Percentiles rank a stretch among this genome's conserved stretches.
phyloP scores from a whole-genome alignment of 2,888 invertebrate genomes.

The Agrochola circellaris region DNA sequence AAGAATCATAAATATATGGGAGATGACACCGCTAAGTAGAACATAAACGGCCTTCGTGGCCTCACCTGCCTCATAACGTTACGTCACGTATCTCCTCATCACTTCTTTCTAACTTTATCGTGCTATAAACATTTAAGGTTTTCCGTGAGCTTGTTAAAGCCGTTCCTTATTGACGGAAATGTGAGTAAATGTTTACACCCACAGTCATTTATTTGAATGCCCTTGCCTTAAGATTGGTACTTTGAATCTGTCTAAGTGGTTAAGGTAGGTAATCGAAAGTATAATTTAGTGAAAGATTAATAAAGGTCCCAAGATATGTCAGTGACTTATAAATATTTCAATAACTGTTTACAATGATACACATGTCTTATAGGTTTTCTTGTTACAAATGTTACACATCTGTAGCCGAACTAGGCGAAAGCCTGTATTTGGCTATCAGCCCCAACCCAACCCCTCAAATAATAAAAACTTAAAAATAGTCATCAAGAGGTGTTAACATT shows the following conservation, averaged over 20 bases:
- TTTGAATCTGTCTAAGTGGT: conserved; percentile 2
- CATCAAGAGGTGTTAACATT: no score
- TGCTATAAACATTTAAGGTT: conserved; percentile 40
- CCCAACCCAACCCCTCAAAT: no score
- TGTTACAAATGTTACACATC: not conserved
- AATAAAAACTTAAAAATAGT: no score
- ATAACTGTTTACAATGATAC: not conserved
- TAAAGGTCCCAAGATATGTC: no score
- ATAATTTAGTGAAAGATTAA: not conserved
- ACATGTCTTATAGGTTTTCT: not conserved
- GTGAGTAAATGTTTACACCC: conserved; percentile 20
- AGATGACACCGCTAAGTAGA: conserved; percentile 54
- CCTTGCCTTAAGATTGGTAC: not conserved
- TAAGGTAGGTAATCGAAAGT: not conserved
- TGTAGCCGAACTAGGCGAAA: not conserved
- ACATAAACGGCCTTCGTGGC: conserved; percentile 47
- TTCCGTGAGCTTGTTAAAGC: conserved; percentile 26
- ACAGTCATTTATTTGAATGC: conserved; percentile 24
- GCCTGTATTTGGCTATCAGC: no score
- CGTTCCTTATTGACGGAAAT: conserved; percentile 22
- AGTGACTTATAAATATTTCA: not conserved
- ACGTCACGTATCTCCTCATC: conserved; percentile 38
- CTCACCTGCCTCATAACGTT: conserved; percentile 47
- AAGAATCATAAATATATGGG: conserved; percentile 51
- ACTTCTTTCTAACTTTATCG: conserved; percentile 53